Evolutionary conservation across 2,113 vertebrate species (phyloP).

Genomic region (Cettia cetti): DNA sequence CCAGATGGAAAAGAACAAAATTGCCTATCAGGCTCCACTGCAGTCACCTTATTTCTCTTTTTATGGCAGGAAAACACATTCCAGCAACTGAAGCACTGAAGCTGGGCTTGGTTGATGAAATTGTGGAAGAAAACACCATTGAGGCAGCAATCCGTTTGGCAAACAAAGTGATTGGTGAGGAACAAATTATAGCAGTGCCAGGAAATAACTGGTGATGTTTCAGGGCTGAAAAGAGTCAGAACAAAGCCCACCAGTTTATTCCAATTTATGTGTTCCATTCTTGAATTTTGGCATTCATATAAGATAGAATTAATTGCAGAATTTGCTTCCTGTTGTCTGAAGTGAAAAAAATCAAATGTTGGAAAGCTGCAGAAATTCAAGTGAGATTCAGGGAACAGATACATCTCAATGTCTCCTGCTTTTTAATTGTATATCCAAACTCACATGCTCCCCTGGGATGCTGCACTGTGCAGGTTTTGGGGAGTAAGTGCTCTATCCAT

Average conservation of each 20-base stretch:
- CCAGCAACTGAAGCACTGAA: constrained; percentile 82
- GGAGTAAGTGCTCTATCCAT: background rate
- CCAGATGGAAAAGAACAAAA: background rate
- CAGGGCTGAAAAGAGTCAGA: background rate
- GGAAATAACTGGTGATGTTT: background rate
- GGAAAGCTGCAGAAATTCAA: background rate
- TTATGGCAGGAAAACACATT: constrained; percentile 80
- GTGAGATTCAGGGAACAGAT: background rate
- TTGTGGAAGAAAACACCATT: constrained; percentile 75
- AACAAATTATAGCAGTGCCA: background rate
- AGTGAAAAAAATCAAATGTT: background rate
- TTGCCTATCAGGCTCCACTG: background rate
- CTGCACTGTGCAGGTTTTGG: background rate
- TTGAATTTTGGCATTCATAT: background rate
- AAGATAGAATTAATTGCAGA: background rate
- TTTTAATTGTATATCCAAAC: background rate
- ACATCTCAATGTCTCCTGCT: background rate
- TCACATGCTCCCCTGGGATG: background rate
- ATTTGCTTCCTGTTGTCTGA: background rate
- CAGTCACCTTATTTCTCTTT: constrained; percentile 27
- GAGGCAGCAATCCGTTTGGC: constrained; percentile 82
- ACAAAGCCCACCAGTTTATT: constrained; percentile 16
- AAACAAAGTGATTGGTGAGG: constrained; percentile 81
- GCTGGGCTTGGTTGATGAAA: constrained; percentile 85
- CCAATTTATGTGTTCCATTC: background rate